phyloP scores from a whole-genome alignment of 2,888 invertebrate species.

The Callyntrura guangdongensis region DNA sequence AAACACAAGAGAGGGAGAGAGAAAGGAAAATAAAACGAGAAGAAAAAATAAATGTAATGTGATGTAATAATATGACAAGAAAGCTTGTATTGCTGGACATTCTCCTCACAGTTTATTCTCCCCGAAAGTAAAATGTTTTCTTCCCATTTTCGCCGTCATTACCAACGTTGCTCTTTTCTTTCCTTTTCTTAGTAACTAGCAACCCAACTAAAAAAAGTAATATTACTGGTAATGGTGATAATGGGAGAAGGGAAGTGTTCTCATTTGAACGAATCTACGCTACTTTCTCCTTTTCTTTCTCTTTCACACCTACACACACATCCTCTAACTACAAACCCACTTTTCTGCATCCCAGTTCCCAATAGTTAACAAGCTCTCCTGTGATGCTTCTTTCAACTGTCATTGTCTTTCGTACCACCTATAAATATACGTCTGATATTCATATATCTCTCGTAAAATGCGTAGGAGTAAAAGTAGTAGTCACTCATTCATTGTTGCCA shows the following conservation, averaged over 20 bases:
- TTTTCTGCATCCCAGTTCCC: too few relatives aligned
- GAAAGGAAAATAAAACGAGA: too few relatives aligned
- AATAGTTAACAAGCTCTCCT: neutral
- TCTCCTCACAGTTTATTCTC: neutral
- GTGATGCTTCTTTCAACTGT: neutral
- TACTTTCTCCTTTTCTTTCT: neutral
- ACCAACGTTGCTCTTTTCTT: neutral
- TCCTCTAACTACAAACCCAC: too few relatives aligned
- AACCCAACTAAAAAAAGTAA: too few relatives aligned
- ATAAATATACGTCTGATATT: neutral
- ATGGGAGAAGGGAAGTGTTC: conserved; percentile 10
- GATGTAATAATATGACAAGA: conserved; percentile 24
- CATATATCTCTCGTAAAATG: neutral
- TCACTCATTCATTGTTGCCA: neutral
- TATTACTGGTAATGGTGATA: neutral
- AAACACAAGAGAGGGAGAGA: too few relatives aligned
- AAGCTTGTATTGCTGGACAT: neutral
- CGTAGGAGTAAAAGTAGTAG: neutral
- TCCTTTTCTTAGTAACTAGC: neutral
- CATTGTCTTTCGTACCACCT: neutral
- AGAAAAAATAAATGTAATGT: neutral
- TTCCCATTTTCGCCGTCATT: conserved; percentile 11
- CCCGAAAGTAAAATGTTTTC: neutral
- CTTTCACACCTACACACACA: neutral
- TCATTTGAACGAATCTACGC: conserved; percentile 13